Base-by-base conservation (phyloP, 2,888 invertebrate species). In the Conus canariensis region DNA sequence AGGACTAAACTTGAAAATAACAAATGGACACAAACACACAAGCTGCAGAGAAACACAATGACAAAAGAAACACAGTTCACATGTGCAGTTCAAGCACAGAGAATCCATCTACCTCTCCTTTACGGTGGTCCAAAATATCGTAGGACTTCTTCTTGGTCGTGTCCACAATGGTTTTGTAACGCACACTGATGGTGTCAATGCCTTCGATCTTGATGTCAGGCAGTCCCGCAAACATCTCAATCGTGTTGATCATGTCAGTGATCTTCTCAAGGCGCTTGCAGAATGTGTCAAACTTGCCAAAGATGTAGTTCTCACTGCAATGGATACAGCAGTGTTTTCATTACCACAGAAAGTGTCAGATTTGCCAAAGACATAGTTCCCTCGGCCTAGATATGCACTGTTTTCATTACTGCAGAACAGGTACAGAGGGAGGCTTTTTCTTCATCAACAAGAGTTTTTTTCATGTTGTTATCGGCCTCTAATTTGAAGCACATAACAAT, bases 211-310 rank as follows among this genome's bases (percentile, higher is more conserved):
- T 95, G 88, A 96, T 94, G 88, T 98, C 98, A 93, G 98, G 98
- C 19, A 99, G 97, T 85, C 94, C 98, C 97, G 96, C 98, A 98
- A 92, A 99, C 96, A 93, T 98, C 93, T 99, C 98, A 96, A 99
- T 98, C 82, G 98, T 97, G 96, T 98, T 98, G 94, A 99, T 98
- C 97, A 99, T 98, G 0, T 98, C 97, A 25, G 98, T 97, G 45
- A 99, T 98, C 96, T 98, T 98, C 93, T 98, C 97, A 25, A 99
- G 97, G 67, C 99, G 97, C 92, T 98, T 98, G 95, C 99, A 99
- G 96, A 99, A 99, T 0, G 98, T 98, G 95, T 99, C 99, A 95
- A 99, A 99, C 97, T 99, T 98, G 74, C 99, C 99, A 96, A 99
- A 99, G 0, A 99, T 99, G 95, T 99, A 99, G 95, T 99, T 99